phyloP scores from a whole-genome alignment of 2,888 invertebrate genomes.

The Stenodera caucasica region DNA sequence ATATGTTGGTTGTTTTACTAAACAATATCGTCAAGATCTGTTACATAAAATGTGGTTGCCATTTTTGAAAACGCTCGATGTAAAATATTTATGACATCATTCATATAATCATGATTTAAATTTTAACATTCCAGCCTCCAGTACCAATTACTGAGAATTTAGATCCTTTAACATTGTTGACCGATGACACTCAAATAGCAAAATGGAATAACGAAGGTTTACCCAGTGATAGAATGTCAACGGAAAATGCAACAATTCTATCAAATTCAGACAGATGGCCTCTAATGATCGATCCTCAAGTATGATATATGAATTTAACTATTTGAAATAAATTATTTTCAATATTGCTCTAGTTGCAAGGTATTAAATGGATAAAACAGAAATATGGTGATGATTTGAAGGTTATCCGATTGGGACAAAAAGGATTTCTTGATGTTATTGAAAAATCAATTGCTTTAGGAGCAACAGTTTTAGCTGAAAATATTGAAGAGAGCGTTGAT shows the following conservation, averaged over 20 bases:
- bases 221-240: conserved; percentile 90
- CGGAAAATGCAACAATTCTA: conserved; percentile 92
- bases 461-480: conserved; percentile 81
- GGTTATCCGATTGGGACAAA: conserved; percentile 75
- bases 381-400: conserved; percentile 74
- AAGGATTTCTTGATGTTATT: conserved; percentile 87
- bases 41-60: conserved; percentile 81
- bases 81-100: conserved; percentile 43
- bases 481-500: conserved; percentile 86
- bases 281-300: conserved; percentile 93
- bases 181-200: conserved; percentile 91
- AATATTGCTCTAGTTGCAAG: conserved; percentile 84
- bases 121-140: conserved; percentile 63
- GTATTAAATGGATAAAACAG: conserved; percentile 92
- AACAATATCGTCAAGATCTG: conserved; percentile 77
- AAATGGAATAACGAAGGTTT: conserved; percentile 94
- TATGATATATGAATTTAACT: too few species aligned
- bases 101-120: conserved; percentile 1
- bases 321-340: too few species aligned
- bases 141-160: conserved; percentile 79
- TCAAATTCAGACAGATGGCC: conserved; percentile 91
- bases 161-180: conserved; percentile 83
- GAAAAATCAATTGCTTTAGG: conserved; percentile 70
- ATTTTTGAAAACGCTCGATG: conserved; percentile 67
- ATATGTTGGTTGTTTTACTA: conserved; percentile 92